Conservation (phyloP, 92 coral and sea anemone genomes). For the Virgularia gustaviana region DNA sequence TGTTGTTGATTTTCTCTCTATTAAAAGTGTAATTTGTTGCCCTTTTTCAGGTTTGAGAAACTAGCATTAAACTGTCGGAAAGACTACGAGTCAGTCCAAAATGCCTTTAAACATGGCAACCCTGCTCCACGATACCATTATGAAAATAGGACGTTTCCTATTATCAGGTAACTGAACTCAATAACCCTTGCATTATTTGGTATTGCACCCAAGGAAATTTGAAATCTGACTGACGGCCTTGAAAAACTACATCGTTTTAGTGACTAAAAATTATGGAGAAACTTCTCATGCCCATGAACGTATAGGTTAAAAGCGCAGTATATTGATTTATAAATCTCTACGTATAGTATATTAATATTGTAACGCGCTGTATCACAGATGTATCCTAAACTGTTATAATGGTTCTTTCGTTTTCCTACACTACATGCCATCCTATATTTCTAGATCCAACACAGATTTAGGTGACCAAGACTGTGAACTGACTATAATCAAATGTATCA, state of each 20-base stretch:
- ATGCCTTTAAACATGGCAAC: constrained; percentile 82
- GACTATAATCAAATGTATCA: constrained; percentile 69
- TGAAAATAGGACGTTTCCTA: constrained; percentile 82
- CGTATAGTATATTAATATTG: too few species aligned
- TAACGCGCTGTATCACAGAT: too few species aligned
- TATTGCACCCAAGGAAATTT: not conserved
- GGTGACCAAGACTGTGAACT: constrained; percentile 87
- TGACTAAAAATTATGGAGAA: too few species aligned
- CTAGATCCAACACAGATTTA: constrained; percentile 84
- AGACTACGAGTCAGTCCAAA: constrained; percentile 83
- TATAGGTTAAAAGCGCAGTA: too few species aligned
- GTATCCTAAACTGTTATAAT: too few species aligned
- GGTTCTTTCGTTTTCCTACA: too few species aligned
- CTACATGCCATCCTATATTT: too few species aligned
- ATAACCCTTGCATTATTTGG: not conserved
- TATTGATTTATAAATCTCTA: too few species aligned
- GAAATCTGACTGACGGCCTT: too few species aligned
- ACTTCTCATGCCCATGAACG: too few species aligned
- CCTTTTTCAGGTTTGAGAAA: constrained; percentile 68
- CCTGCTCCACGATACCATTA: constrained; percentile 92
- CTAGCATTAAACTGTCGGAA: constrained; percentile 76
- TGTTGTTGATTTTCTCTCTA: too few species aligned
- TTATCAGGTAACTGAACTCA: constrained; percentile 64
- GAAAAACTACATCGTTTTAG: too few species aligned
- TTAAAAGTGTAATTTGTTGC: not conserved